Conservation (phyloP, 2,797 vertebrate genomes). For the Carapus acus region DNA sequence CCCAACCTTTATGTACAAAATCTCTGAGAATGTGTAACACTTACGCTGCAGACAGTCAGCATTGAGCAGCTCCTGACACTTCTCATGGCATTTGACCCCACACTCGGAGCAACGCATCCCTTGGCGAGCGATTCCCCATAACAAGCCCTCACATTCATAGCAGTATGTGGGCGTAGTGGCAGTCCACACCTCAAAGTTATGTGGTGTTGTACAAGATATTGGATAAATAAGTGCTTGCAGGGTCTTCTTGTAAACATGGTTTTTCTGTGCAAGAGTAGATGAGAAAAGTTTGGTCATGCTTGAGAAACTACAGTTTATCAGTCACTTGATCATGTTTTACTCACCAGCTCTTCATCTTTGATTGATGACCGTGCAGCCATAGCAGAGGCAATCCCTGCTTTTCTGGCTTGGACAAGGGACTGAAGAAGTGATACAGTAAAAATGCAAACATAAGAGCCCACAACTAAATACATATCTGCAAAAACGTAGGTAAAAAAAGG, state of each 20-base stretch:
- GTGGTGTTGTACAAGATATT: conserved; percentile 95
- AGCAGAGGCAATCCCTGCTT: conserved; percentile 91
- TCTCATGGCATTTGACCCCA: conserved; percentile 97
- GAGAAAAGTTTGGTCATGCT: background rate
- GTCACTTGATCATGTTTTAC: conserved; percentile 39
- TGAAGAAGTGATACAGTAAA: conserved; percentile 52
- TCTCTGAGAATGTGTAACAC: conserved; percentile 48
- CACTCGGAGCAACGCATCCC: conserved; percentile 96
- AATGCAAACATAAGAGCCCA: conserved; percentile 33
- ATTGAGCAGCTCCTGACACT: conserved; percentile 97
- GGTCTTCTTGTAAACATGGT: conserved; percentile 98
- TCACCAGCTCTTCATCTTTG: conserved; percentile 97
- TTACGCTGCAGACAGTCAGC: conserved; percentile 93
- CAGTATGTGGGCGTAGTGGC: conserved; percentile 97
- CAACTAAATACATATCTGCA: conserved; percentile 25
- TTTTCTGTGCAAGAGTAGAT: conserved; percentile 77
- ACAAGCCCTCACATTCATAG: conserved; percentile 95
- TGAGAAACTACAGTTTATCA: too few relatives aligned
- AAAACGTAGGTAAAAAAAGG: conserved; percentile 23
- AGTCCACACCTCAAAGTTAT: conserved; percentile 97
- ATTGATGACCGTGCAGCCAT: conserved; percentile 94
- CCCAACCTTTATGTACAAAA: too few relatives aligned
- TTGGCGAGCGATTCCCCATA: conserved; percentile 97
- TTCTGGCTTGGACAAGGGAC: conserved; percentile 96
- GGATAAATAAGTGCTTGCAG: conserved; percentile 98